phyloP scores from a whole-genome alignment of 2,797 vertebrate species.

The Ptychobarbus kaznakovi region DNA sequence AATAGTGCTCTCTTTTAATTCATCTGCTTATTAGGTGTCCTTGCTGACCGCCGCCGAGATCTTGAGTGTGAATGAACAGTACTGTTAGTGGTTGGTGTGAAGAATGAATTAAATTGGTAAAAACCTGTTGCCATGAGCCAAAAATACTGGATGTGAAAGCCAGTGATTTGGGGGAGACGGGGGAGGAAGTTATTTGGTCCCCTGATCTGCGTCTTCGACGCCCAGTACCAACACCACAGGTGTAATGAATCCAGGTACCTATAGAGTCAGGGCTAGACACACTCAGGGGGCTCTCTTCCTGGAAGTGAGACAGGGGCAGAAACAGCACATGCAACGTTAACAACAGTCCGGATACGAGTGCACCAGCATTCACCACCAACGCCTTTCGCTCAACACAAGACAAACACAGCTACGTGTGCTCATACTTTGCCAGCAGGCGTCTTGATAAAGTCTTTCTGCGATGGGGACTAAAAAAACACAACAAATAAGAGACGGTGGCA shows the following conservation, averaged over 20 bases:
- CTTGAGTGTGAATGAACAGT: slow-evolving; percentile 71
- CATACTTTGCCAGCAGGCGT: slow-evolving; percentile 67
- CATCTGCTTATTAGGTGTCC: slow-evolving; percentile 89
- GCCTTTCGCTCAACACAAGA: slow-evolving; percentile 50
- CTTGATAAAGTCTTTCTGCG: slow-evolving; percentile 68
- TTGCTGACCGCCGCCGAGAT: slow-evolving; percentile 81
- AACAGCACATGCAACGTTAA: slow-evolving; percentile 94
- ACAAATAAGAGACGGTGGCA: slow-evolving; percentile 51
- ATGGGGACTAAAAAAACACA: slow-evolving; percentile 62
- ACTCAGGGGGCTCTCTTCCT: slow-evolving; percentile 96
- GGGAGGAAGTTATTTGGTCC: slow-evolving; percentile 96
- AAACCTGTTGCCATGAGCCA: slow-evolving; percentile 98
- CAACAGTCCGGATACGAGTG: slow-evolving; percentile 82
- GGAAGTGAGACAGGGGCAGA: slow-evolving; percentile 90
- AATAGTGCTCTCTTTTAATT: slow-evolving; percentile 63
- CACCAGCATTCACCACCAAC: slow-evolving; percentile 64
- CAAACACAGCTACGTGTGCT: slow-evolving; percentile 43
- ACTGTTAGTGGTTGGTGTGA: slow-evolving; percentile 72
- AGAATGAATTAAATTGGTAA: slow-evolving; percentile 90
- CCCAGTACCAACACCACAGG: slow-evolving; percentile 94
- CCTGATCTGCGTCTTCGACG: slow-evolving; percentile 97
- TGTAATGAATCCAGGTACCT: slow-evolving; percentile 95
- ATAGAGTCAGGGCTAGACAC: slow-evolving; percentile 95
- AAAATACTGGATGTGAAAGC: slow-evolving; percentile 98
- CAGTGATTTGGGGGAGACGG: slow-evolving; percentile 96